A percentile compares a stretch with the other conserved stretches of the same genome.
These are phyloP conservation scores for Trachelus stipa DNA, from an alignment of 2,888 invertebrate species.

Conservation along the genomic window DNA sequence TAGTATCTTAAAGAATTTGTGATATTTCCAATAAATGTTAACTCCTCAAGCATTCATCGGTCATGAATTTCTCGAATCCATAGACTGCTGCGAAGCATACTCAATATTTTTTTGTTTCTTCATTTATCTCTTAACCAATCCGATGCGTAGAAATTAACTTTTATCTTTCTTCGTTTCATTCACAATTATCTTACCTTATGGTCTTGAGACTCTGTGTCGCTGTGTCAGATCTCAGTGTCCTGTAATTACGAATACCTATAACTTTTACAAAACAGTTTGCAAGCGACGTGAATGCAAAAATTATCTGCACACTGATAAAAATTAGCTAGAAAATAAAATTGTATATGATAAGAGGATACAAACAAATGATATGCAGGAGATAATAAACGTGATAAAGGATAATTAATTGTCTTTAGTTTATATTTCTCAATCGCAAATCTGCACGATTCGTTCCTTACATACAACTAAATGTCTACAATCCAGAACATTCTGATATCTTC, in stretches of 20 bases:
- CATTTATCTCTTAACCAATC: background rate
- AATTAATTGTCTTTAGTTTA: background rate
- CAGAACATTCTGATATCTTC: background rate
- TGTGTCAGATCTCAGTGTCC: background rate
- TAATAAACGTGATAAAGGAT: background rate
- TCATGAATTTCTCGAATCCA: background rate
- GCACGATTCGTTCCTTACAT: background rate
- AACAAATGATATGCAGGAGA: background rate
- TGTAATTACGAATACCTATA: constrained; percentile 6
- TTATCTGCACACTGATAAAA: constrained; percentile 25
- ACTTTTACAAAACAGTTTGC: constrained; percentile 9
- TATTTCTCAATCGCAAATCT: background rate
- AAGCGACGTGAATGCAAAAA: constrained; percentile 7
- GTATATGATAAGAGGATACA: background rate
- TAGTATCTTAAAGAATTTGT: background rate
- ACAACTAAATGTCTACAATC: background rate
- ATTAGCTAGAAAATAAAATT: background rate
- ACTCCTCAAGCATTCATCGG: constrained; percentile 5
- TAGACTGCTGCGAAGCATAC: background rate
- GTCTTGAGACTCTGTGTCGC: background rate
- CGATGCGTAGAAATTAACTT: background rate
- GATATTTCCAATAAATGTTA: constrained; percentile 1
- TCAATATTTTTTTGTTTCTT: background rate
- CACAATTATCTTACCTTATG: background rate
- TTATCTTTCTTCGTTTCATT: background rate